Conservation (phyloP, 2,888 invertebrate genomes). For the Melinopterus prodromus region DNA sequence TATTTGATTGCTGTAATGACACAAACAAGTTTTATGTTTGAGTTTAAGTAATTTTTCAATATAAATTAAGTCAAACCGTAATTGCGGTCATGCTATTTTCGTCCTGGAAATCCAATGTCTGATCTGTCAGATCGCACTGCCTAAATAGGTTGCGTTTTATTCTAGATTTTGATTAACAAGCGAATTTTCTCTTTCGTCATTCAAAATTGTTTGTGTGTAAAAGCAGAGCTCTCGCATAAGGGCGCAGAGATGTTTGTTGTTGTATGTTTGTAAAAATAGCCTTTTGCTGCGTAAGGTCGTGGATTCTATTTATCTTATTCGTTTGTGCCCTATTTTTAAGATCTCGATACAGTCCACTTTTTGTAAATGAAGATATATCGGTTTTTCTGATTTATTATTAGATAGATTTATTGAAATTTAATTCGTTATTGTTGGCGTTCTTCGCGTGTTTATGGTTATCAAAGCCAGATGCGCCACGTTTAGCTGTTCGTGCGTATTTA, state of each 20-base stretch:
- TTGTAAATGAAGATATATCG: neutral
- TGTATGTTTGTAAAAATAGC: conserved; percentile 4
- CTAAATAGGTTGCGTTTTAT: neutral
- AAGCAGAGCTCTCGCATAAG: neutral
- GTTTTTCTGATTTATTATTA: neutral
- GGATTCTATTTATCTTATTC: conserved; percentile 5
- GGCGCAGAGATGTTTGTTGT: neutral
- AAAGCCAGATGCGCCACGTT: too few species aligned
- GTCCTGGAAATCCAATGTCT: neutral
- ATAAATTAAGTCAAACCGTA: neutral
- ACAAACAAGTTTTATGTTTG: neutral
- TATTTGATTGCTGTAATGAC: neutral
- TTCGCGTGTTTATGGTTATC: too few species aligned
- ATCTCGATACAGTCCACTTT: neutral
- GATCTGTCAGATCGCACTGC: neutral
- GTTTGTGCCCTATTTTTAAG: neutral
- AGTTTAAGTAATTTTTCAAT: neutral
- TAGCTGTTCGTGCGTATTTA: too few species aligned
- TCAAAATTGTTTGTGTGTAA: neutral
- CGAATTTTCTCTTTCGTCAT: neutral
- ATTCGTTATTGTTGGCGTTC: too few species aligned
- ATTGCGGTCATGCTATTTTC: neutral
- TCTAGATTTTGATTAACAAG: neutral
- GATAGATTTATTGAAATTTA: too few species aligned
- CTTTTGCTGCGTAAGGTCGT: neutral